Conservation (phyloP, 2,888 invertebrate species). For the Cynaeus angustus region DNA sequence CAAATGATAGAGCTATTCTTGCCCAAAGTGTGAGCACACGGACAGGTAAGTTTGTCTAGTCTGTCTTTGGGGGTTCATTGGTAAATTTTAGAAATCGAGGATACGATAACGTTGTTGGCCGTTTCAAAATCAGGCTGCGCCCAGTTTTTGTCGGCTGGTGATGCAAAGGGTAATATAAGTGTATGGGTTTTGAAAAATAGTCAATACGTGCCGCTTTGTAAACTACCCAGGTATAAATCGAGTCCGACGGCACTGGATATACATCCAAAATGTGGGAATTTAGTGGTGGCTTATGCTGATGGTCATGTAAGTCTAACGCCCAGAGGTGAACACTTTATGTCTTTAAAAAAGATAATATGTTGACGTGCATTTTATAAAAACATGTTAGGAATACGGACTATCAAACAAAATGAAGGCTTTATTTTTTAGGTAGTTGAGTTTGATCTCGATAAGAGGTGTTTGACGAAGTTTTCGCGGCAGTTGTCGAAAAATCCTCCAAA, state of each 20-base stretch:
- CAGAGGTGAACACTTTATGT: no score
- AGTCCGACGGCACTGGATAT: slow-evolving; percentile 84
- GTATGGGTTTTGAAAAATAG: slow-evolving; percentile 75
- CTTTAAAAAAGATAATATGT: no score
- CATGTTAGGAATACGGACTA: no score
- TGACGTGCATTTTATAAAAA: no score
- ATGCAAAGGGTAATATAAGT: slow-evolving; percentile 78
- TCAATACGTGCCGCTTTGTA: slow-evolving; percentile 72
- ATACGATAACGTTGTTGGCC: slow-evolving; percentile 73
- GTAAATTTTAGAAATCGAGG: slow-evolving; percentile 73
- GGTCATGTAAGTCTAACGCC: slow-evolving; percentile 77
- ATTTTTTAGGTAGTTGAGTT: slow-evolving; percentile 87
- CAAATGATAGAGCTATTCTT: slow-evolving; percentile 65
- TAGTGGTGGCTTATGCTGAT: slow-evolving; percentile 86
- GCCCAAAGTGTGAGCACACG: slow-evolving; percentile 68
- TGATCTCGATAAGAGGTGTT: slow-evolving; percentile 77
- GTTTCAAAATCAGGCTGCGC: slow-evolving; percentile 72
- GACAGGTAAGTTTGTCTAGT: slow-evolving; percentile 60
- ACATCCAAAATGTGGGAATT: slow-evolving; percentile 74
- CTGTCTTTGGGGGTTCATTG: background rate
- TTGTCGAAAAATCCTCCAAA: slow-evolving; percentile 73
- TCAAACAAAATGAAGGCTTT: no score
- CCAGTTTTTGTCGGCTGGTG: slow-evolving; percentile 80
- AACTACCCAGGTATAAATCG: slow-evolving; percentile 81
- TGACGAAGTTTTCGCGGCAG: slow-evolving; percentile 78